Percentiles rank a stretch among this genome's conserved stretches.
These are phyloP conservation scores for Glossophaga mutica DNA, from an alignment of 2,797 vertebrate genomes.

Conservation along the genomic window DNA sequence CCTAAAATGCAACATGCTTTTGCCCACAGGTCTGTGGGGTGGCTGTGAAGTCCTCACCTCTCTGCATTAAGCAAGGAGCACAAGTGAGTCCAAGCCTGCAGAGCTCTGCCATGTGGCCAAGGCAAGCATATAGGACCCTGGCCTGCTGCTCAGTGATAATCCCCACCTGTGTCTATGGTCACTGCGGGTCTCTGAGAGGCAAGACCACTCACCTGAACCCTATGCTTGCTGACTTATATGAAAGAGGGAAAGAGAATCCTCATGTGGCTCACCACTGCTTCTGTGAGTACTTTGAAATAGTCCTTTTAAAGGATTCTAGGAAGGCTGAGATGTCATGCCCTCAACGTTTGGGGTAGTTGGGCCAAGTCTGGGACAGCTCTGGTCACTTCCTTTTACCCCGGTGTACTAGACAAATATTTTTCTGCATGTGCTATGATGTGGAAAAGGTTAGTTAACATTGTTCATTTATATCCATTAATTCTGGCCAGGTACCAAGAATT, in stretches of 20 bases:
- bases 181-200: not conserved
- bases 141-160: not conserved
- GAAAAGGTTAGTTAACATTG: not conserved
- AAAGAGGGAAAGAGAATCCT: not conserved
- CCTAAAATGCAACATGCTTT: not conserved
- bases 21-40: not conserved
- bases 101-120: not conserved
- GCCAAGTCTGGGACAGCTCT: not conserved
- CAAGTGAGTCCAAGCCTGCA: not conserved
- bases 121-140: not conserved
- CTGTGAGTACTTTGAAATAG: not conserved
- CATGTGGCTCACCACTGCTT: not conserved
- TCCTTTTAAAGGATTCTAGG: not conserved
- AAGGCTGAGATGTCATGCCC: not conserved
- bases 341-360: not conserved
- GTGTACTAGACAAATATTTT: not conserved
- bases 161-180: not conserved
- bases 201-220: not conserved
- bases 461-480: not conserved
- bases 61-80: not conserved
- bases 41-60: not conserved
- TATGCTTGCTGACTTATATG: not conserved
- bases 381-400: not conserved
- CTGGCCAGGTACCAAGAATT: not conserved
- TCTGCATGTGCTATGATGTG: not conserved